These are phyloP conservation scores for Thunnus albacares DNA, from an alignment of 2,797 vertebrate genomes.

Conservation along the genomic window DNA sequence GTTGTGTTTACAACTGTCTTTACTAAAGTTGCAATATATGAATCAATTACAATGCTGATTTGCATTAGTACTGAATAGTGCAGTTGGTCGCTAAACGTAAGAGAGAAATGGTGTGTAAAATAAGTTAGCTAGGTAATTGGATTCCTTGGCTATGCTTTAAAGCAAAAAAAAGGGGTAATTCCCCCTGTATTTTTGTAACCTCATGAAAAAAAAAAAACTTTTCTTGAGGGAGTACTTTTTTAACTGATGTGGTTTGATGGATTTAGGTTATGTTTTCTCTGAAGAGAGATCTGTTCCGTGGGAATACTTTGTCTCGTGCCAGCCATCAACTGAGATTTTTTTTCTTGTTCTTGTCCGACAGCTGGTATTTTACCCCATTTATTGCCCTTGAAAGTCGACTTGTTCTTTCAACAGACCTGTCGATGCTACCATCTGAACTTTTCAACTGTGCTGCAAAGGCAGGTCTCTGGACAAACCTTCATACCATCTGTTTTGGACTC, in stretches of 20 bases:
- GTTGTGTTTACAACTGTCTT: not conserved
- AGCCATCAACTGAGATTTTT: slow-evolving; percentile 35
- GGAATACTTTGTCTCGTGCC: slow-evolving; percentile 54
- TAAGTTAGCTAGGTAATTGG: slow-evolving; percentile 58
- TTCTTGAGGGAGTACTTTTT: slow-evolving; percentile 44
- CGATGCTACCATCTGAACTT: slow-evolving; percentile 55
- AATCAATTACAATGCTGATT: not conserved
- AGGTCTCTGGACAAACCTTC: slow-evolving; percentile 58
- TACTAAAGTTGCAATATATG: not conserved
- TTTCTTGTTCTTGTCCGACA: slow-evolving; percentile 64
- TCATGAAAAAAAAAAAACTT: slow-evolving; percentile 43
- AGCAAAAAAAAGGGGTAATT: slow-evolving; percentile 33
- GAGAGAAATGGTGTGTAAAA: slow-evolving; percentile 20
- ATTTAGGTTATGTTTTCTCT: slow-evolving; percentile 59
- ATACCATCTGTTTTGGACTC: slow-evolving; percentile 66
- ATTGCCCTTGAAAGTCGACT: slow-evolving; percentile 62
- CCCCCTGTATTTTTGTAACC: slow-evolving; percentile 35
- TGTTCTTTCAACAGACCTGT: slow-evolving; percentile 60
- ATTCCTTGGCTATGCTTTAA: slow-evolving; percentile 68
- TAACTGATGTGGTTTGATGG: slow-evolving; percentile 53
- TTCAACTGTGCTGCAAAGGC: slow-evolving; percentile 55
- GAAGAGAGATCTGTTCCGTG: slow-evolving; percentile 62
- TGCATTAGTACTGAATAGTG: not conserved
- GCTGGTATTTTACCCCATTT: slow-evolving; percentile 67
- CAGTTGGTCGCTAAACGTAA: slow-evolving; percentile 25